A percentile compares a stretch with the other conserved stretches of the same genome.
Evolutionary conservation across 2,888 invertebrate species (phyloP).

Genomic region (Calliphora vomitoria): DNA sequence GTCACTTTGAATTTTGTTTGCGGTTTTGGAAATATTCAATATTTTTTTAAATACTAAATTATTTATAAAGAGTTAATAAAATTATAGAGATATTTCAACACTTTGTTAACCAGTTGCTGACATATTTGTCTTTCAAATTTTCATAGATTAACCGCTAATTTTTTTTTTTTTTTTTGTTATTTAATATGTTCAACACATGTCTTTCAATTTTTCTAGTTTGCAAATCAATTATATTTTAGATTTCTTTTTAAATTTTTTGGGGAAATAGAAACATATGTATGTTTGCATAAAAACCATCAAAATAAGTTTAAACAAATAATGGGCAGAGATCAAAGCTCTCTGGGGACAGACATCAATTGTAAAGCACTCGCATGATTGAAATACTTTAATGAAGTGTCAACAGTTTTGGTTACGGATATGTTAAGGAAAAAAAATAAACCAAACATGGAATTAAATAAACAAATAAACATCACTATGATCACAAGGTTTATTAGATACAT

Average conservation of each 20-base stretch:
- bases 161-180: no score
- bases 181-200: slow-evolving; percentile 25
- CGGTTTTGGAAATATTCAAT: background rate
- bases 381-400: slow-evolving; percentile 49
- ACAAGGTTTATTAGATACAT: slow-evolving; percentile 1
- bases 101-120: background rate
- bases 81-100: no score
- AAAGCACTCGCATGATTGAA: slow-evolving; percentile 29
- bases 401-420: background rate
- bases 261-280: background rate
- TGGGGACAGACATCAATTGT: background rate
- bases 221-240: slow-evolving; percentile 13
- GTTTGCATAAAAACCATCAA: background rate
- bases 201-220: background rate
- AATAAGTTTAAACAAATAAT: background rate
- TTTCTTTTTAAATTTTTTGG: background rate
- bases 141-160: background rate
- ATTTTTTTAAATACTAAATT: no score
- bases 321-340: background rate
- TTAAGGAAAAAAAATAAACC: slow-evolving; percentile 6
- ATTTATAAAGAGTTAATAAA: no score
- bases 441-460: slow-evolving; percentile 8
- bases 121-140: background rate
- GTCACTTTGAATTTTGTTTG: background rate
- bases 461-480: slow-evolving; percentile 40